Base-by-base conservation (phyloP, 2,113 vertebrate species). In the Oncorhynchus nerka region DNA sequence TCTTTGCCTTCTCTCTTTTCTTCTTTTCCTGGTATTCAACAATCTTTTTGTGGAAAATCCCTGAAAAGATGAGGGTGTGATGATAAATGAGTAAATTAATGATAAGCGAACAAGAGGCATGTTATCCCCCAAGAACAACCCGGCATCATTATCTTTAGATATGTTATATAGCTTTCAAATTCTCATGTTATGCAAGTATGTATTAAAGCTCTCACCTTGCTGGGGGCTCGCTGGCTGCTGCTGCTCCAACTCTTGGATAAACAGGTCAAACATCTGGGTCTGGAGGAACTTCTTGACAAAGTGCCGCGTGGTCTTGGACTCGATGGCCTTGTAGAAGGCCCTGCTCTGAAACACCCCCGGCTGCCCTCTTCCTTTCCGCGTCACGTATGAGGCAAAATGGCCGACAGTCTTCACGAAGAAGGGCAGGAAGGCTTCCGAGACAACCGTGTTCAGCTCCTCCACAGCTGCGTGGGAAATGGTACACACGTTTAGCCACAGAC, bases 231-330 rank as follows among this genome's bases (percentile, higher is more conserved):
- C 93, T 51, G 89, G 84, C 85, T 93, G 96, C 88, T 92, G 96
- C 89, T 93, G 96, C 81, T 97, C 97, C 0, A 94, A 94, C 26
- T 97, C 96, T 88, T 98, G 96, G 71, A 99, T 96, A 70, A 98
- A 98, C 2, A 98, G 87, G 70, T 97, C 95, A n/a, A 99, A 99
- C 94, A 97, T 97, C 87, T 99, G 97, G 0, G 96, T 98, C 93
- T 94, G 93, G 70, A 96, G 92, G 68, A 99, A 99, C 82, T 90
- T 95, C 84, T 98, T 97, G 70, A 98, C 83, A 16, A 98, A 95
- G 28, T 89, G 92, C 19, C 96, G 94, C 0, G 80, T 94, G 80
- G 89, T 88, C 81, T 93, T 97, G 77, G 96, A 96, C 79, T 90
- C 0, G 0, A 96, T 62, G 70, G 95, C 94, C 82, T 96, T 98